Percentiles rank a stretch among this genome's conserved stretches.
Evolutionary conservation across 2,888 invertebrate species (phyloP).

Genomic region (Polyploca ridens): DNA sequence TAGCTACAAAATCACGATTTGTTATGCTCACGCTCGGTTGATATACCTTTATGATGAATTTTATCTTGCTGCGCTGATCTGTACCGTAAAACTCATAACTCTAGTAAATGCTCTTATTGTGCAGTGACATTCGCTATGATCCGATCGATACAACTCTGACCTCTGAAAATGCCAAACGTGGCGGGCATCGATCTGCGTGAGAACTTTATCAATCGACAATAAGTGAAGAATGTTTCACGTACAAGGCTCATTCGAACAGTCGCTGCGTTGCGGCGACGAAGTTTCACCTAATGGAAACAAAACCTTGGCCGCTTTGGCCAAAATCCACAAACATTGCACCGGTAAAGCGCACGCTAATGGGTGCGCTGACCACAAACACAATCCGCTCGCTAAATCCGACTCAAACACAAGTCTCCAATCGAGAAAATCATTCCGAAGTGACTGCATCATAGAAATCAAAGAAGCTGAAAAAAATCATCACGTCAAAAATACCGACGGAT

Average conservation of each 20-base stretch:
- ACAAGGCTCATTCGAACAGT: conserved; percentile 85
- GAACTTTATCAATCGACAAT: conserved; percentile 46
- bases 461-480: conserved; percentile 64
- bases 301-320: conserved; percentile 80
- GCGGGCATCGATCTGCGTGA: conserved; percentile 53
- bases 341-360: conserved; percentile 92
- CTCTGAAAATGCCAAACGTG: conserved; percentile 66
- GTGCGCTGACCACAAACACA: conserved; percentile 81
- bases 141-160: conserved; percentile 61
- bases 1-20: conserved; percentile 46
- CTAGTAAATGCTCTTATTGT: conserved; percentile 63
- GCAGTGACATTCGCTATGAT: conserved; percentile 70
- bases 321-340: conserved; percentile 89
- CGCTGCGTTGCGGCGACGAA: conserved; percentile 82
- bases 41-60: conserved; percentile 46
- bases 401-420: conserved; percentile 77
- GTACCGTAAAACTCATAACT: conserved; percentile 59
- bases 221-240: conserved; percentile 79
- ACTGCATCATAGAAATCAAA: conserved; percentile 77
- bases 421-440: conserved; percentile 68
- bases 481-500: conserved; percentile 60
- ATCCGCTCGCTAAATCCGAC: conserved; percentile 75
- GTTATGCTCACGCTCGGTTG: conserved; percentile 48
- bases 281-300: conserved; percentile 77
- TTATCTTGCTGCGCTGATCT: conserved; percentile 67